Base-by-base conservation (phyloP, 53 echinoderm and acorn worm species). In the Actinopyga echinites region DNA sequence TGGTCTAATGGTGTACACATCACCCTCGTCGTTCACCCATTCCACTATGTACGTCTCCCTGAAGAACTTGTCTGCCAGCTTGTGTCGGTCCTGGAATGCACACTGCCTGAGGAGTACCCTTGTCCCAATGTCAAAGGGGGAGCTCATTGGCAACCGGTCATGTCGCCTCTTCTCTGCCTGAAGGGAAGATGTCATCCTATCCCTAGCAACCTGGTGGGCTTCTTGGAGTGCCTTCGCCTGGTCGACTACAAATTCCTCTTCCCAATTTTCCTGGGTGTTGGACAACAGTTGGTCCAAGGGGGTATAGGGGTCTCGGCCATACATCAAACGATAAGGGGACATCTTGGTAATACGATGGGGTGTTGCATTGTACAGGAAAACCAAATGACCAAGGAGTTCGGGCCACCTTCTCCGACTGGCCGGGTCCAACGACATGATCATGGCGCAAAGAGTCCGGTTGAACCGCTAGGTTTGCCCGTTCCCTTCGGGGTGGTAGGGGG, bases 321-420 rank as follows among this genome's bases (percentile, higher is more conserved):
- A 85, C 58, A 85, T 23, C 3, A 85, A 13, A 0, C 79, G 60
- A 54, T 59, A 89, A 28, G 89, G 85, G 17, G 85, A 52, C 20
- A 86, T 44, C 1, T 71, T 75, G 23, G 90, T 89, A 0, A 75
- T 29, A 52, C 86, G 30, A 62, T 90, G 86, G 21, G 90, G 90
- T 1, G 90, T 90, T 1, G 65, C 78, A 77, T 90, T 90, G 54
- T 90, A 90, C 2, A 90, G 17, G 15, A 86, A 90, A 0, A 86
- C 75, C 6, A 90, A 29, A 22, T 81, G 82, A 23, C 68, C 43
- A 20, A 90, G 67, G 0, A 90, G 35, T 25, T 81, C 75, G 20
- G 90, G 90, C 90, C 90, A 86, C 13, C 42, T 63, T 38, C 55
- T 52, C 7, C 86, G 82, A 12, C 44, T 30, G 10, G 43, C 59